phyloP scores from a whole-genome alignment of 2,888 invertebrate genomes.

The Axea sp. region DNA sequence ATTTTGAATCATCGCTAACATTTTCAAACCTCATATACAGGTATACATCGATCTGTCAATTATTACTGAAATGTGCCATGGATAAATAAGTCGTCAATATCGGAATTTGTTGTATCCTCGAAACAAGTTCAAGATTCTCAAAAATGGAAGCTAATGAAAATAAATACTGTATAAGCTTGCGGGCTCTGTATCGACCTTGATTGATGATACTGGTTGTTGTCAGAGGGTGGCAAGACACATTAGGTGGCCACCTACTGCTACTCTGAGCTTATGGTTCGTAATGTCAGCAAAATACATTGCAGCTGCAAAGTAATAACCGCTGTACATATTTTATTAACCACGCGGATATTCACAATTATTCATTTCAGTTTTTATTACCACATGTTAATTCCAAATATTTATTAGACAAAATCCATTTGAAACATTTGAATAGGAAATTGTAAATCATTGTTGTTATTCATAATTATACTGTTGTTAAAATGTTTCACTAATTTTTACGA shows the following conservation, averaged over 20 bases:
- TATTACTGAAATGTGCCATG: slow-evolving; percentile 51
- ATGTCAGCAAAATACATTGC: slow-evolving; percentile 62
- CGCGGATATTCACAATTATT: slow-evolving; percentile 33
- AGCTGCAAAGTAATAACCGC: slow-evolving; percentile 59
- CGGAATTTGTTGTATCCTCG: slow-evolving; percentile 45
- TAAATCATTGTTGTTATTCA: no score
- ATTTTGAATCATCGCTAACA: no score
- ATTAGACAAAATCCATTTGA: no score
- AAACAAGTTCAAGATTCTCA: slow-evolving; percentile 60
- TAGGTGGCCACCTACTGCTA: slow-evolving; percentile 72
- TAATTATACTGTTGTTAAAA: no score
- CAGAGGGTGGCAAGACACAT: slow-evolving; percentile 77
- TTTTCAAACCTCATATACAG: slow-evolving; percentile 10
- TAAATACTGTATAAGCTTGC: slow-evolving; percentile 78
- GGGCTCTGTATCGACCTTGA: slow-evolving; percentile 72
- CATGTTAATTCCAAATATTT: no score
- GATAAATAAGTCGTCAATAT: slow-evolving; percentile 59
- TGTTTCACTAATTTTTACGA: no score
- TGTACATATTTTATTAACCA: slow-evolving; percentile 50
- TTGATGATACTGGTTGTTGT: slow-evolving; percentile 76
- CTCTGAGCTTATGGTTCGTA: slow-evolving; percentile 63
- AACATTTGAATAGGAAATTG: no score
- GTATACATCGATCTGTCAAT: slow-evolving; percentile 56
- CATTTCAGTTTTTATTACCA: slow-evolving; percentile 1
- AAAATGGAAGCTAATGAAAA: slow-evolving; percentile 75